phyloP scores from a whole-genome alignment of 2,888 invertebrate species.

The Muschampia plurimacula region DNA sequence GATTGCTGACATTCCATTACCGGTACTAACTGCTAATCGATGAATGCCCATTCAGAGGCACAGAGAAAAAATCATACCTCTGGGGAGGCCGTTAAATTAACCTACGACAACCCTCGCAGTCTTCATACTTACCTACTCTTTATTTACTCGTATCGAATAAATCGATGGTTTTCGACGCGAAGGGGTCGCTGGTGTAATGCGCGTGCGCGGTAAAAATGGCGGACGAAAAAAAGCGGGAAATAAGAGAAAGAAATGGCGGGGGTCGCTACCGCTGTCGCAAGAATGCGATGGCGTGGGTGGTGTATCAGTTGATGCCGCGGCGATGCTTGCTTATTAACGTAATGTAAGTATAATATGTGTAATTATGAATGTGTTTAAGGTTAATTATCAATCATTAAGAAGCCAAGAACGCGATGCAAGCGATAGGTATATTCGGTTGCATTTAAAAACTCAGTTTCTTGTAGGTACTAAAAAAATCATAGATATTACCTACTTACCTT shows the following conservation, averaged over 20 bases:
- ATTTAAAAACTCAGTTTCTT: too few species aligned
- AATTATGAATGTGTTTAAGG: too few species aligned
- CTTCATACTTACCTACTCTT: conserved; percentile 47
- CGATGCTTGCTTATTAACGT: conserved; percentile 47
- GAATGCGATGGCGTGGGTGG: conserved; percentile 10
- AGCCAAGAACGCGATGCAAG: too few species aligned
- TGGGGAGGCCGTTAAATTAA: conserved; percentile 36
- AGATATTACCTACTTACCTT: too few species aligned
- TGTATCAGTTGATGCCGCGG: conserved; percentile 60
- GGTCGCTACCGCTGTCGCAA: conserved; percentile 47
- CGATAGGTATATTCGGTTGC: too few species aligned
- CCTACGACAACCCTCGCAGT: conserved; percentile 54
- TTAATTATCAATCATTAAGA: too few species aligned
- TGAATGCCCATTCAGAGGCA: conserved; percentile 11
- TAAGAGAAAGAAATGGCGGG: conserved; percentile 79
- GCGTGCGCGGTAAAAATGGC: conserved; percentile 83
- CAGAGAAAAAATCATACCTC: conserved; percentile 14
- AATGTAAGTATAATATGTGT: too few species aligned
- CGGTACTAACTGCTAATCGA: not conserved
- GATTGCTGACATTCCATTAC: conserved; percentile 25
- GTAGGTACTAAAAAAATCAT: too few species aligned
- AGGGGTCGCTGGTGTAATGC: conserved; percentile 52
- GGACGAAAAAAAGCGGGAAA: conserved; percentile 77
- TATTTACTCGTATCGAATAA: conserved; percentile 72
- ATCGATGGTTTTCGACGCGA: conserved; percentile 71